Conservation (phyloP, 2,113 vertebrate species). For the Passer domesticus region DNA sequence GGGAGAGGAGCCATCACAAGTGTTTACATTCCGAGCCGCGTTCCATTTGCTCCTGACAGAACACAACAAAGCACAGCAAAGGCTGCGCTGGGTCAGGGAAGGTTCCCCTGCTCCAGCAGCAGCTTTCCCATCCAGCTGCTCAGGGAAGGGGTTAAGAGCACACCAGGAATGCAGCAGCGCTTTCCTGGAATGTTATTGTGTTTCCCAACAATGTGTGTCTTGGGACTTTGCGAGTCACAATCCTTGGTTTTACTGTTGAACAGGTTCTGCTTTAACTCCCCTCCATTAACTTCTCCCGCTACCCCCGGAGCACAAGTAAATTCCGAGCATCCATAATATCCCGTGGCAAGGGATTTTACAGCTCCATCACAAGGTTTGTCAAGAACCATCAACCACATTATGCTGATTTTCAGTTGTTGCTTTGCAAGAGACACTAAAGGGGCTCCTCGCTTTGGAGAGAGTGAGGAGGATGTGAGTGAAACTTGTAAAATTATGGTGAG, state of each 20-base stretch:
- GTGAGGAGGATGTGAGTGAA: fast-evolving
- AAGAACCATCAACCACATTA: conserved; percentile 16
- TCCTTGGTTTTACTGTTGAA: conserved; percentile 7
- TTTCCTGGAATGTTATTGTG: neutral
- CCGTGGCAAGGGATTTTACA: conserved; percentile 31
- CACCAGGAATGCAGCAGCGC: neutral
- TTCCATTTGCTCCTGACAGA: conserved; percentile 9
- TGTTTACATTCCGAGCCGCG: conserved; percentile 22
- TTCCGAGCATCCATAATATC: neutral
- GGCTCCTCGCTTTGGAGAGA: neutral
- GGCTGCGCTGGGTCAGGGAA: neutral
- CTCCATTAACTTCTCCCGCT: conserved; percentile 19
- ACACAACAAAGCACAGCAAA: neutral
- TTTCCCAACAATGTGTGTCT: neutral
- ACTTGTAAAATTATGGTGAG: neutral
- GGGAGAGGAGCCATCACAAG: conserved; percentile 30
- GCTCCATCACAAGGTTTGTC: conserved; percentile 19
- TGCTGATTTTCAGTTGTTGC: neutral
- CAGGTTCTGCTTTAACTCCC: conserved; percentile 46
- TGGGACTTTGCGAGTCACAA: neutral
- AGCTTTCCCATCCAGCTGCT: neutral
- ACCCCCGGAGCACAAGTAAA: neutral
- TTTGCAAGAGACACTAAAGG: neutral
- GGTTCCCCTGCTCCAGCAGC: neutral
- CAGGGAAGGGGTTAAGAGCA: neutral